phyloP scores from a whole-genome alignment of 2,113 vertebrate genomes.

The Ifrita kowaldi region DNA sequence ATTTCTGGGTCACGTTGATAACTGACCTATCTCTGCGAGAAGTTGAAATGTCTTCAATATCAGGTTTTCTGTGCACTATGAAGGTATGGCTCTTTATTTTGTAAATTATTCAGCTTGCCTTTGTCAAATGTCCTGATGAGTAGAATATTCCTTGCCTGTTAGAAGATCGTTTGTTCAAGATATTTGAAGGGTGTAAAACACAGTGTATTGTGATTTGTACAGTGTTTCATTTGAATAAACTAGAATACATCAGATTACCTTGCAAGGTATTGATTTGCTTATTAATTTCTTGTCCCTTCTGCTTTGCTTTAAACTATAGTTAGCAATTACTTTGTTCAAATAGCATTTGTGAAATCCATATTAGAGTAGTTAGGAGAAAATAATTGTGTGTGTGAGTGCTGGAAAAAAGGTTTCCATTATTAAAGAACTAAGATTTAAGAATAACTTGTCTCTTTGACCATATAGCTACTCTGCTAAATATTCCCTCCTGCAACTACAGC shows the following conservation, averaged over 20 bases:
- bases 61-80: not conserved
- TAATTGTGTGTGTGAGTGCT: not conserved
- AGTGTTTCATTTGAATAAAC: not conserved
- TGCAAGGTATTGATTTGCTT: not conserved
- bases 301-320: not conserved
- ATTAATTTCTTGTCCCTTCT: not conserved
- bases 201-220: not conserved
- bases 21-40: not conserved
- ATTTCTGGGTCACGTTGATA: not conserved
- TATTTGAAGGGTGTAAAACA: not conserved
- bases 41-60: not conserved
- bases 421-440: not conserved
- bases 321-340: conserved; percentile 30
- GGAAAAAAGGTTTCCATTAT: not conserved
- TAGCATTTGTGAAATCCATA: not conserved
- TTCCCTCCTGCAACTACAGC: not conserved
- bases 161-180: not conserved
- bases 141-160: not conserved
- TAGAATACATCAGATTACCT: not conserved
- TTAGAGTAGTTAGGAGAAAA: conserved; percentile 32
- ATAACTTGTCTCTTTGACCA: not conserved
- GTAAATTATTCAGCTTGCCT: not conserved
- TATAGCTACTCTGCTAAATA: not conserved
- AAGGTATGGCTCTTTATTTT: not conserved
- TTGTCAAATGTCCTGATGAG: not conserved